These are phyloP conservation scores for Belonocnema kinseyi DNA, from an alignment of 1,140 invertebrate genomes.

Conservation along the genomic window DNA sequence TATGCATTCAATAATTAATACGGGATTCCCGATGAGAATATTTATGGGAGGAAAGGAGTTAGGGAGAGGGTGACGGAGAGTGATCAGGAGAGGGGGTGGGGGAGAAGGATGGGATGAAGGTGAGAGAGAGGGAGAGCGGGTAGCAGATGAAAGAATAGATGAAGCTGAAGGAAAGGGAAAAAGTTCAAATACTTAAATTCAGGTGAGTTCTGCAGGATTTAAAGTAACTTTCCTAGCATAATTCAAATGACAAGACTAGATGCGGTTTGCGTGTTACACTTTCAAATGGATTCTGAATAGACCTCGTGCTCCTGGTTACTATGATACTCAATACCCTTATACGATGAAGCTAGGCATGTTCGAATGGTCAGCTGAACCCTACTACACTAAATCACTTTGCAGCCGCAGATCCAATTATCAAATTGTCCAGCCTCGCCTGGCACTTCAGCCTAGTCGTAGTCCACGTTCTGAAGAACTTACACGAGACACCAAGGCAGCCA, in stretches of 20 bases:
- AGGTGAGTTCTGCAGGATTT: too few relatives aligned
- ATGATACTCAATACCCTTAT: constrained; percentile 1
- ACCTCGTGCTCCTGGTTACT: background rate
- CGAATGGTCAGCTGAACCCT: constrained; percentile 16
- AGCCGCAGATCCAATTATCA: constrained; percentile 71
- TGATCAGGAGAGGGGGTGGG: too few relatives aligned
- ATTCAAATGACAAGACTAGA: background rate
- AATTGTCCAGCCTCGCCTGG: constrained; percentile 62
- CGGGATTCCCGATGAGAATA: too few relatives aligned
- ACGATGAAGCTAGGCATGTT: background rate
- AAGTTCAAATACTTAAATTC: too few relatives aligned
- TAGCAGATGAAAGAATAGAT: too few relatives aligned
- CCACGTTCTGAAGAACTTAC: constrained; percentile 2
- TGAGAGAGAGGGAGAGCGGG: too few relatives aligned
- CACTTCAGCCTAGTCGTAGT: constrained; percentile 24
- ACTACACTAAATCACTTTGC: constrained; percentile 61
- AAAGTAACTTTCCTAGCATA: background rate
- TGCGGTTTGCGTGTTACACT: background rate
- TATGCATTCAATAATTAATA: too few relatives aligned
- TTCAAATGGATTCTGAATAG: background rate
- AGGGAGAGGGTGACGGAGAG: too few relatives aligned
- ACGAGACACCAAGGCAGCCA: constrained; percentile 25
- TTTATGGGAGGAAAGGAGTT: too few relatives aligned
- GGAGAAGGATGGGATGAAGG: too few relatives aligned
- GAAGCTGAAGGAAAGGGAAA: too few relatives aligned